Evolutionary conservation across 2,113 vertebrate genomes (phyloP).

Genomic region (Lonchura striata): DNA sequence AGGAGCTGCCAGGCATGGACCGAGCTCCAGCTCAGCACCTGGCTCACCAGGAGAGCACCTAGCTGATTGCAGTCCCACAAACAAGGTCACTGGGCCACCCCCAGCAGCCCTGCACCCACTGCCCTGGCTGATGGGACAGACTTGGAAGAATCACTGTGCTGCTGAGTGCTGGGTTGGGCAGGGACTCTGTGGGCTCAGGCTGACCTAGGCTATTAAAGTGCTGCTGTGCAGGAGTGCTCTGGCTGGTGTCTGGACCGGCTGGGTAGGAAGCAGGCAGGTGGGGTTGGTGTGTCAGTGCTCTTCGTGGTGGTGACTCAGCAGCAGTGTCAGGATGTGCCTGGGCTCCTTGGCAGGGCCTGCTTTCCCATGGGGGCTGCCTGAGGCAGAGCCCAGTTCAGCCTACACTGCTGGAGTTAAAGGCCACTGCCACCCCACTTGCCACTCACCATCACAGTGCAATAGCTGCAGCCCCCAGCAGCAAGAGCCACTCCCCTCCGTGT

Average conservation of each 20-base stretch:
- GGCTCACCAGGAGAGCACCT: neutral
- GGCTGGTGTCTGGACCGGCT: neutral
- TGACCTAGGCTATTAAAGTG: neutral
- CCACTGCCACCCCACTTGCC: fast-evolving
- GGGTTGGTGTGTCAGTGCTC: neutral
- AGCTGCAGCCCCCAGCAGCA: neutral
- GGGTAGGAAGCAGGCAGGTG: neutral
- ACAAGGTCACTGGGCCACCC: neutral
- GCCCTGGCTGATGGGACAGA: fast-evolving
- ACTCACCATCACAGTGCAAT: fast-evolving
- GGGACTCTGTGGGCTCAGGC: neutral
- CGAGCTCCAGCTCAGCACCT: neutral
- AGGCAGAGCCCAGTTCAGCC: neutral
- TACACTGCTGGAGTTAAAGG: neutral
- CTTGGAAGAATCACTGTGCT: fast-evolving
- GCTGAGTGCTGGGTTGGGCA: neutral
- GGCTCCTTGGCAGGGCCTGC: neutral
- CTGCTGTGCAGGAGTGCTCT: neutral
- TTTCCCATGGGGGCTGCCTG: fast-evolving
- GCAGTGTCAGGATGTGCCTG: fast-evolving
- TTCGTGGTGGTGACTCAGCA: neutral
- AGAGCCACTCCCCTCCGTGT: fast-evolving
- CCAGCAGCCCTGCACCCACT: neutral
- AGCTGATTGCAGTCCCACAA: fast-evolving
- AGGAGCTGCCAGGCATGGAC: neutral